Evolutionary conservation across 2,888 invertebrate species (phyloP).

Genomic region (Liodrosophila aerea): DNA sequence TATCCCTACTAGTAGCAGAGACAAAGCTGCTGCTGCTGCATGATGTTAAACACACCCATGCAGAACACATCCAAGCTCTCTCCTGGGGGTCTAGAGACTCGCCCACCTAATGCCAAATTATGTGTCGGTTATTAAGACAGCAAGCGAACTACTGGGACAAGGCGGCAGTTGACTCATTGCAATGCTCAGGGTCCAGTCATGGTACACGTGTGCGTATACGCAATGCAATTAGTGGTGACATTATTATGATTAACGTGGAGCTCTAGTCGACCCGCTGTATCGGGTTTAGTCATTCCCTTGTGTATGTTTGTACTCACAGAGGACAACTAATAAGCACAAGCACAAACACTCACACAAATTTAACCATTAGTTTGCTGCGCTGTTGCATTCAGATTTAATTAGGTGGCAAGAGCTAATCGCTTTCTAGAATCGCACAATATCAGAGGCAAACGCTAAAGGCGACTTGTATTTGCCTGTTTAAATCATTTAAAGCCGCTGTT

Average conservation of each 20-base stretch:
- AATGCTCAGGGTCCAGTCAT: slow-evolving; percentile 27
- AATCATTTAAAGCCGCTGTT: slow-evolving; percentile 32
- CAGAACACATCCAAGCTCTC: background rate
- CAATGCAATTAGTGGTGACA: slow-evolving; percentile 75
- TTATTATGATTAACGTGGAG: slow-evolving; percentile 72
- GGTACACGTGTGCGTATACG: slow-evolving; percentile 72
- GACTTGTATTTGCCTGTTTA: slow-evolving; percentile 13
- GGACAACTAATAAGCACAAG: slow-evolving; percentile 17
- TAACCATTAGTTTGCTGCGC: slow-evolving; percentile 41
- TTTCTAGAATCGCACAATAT: slow-evolving; percentile 1
- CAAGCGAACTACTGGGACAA: slow-evolving; percentile 6
- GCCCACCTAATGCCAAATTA: slow-evolving; percentile 64
- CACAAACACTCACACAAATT: slow-evolving; percentile 10
- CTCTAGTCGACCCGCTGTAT: slow-evolving; percentile 30
- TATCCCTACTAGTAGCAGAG: slow-evolving; percentile 6
- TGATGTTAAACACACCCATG: slow-evolving; percentile 48
- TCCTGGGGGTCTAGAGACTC: background rate
- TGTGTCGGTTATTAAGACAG: slow-evolving; percentile 44
- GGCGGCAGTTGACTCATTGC: too few relatives aligned
- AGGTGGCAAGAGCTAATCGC: slow-evolving; percentile 55
- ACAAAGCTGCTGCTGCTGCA: slow-evolving; percentile 19
- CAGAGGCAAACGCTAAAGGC: slow-evolving; percentile 7
- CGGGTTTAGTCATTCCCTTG: background rate
- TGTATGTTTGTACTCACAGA: slow-evolving; percentile 23
- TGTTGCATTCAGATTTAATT: slow-evolving; percentile 67